Percentiles rank a stretch among this genome's conserved stretches.
Conservation (phyloP, 2,888 invertebrate genomes). For the Diaprepes abbreviatus region DNA sequence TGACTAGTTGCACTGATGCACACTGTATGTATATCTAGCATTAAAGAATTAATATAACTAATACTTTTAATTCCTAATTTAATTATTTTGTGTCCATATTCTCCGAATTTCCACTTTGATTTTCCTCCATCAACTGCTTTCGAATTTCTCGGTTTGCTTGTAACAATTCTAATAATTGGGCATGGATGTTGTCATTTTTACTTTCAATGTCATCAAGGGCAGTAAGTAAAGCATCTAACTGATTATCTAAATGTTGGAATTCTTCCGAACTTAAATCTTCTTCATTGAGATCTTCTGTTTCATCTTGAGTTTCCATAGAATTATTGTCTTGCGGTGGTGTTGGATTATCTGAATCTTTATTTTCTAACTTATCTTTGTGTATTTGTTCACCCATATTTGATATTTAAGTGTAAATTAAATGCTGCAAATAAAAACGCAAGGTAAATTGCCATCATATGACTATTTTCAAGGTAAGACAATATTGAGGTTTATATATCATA, state of each 20-base stretch:
- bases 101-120: not conserved
- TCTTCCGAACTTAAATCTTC: slow-evolving; percentile 22
- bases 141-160: slow-evolving; percentile 84
- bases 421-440: not conserved
- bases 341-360: slow-evolving; percentile 29
- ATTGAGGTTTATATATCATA: no score
- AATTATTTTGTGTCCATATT: slow-evolving; percentile 20
- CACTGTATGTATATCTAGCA: not conserved
- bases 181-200: slow-evolving; percentile 85
- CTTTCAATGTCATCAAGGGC: slow-evolving; percentile 86
- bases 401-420: not conserved
- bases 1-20: not conserved
- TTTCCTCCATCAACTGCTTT: slow-evolving; percentile 68
- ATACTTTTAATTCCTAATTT: not conserved
- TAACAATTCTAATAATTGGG: slow-evolving; percentile 82
- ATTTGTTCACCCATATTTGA: slow-evolving; percentile 35
- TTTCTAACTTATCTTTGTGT: slow-evolving; percentile 26
- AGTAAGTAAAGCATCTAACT: slow-evolving; percentile 84
- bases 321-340: slow-evolving; percentile 10
- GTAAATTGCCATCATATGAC: not conserved
- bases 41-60: not conserved
- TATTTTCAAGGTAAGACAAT: no score
- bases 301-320: not conserved
- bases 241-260: slow-evolving; percentile 81
- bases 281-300: slow-evolving; percentile 25